A percentile compares a stretch with the other conserved stretches of the same genome.
Conservation (phyloP, 2,797 vertebrate species). For the Poecile montanus region DNA sequence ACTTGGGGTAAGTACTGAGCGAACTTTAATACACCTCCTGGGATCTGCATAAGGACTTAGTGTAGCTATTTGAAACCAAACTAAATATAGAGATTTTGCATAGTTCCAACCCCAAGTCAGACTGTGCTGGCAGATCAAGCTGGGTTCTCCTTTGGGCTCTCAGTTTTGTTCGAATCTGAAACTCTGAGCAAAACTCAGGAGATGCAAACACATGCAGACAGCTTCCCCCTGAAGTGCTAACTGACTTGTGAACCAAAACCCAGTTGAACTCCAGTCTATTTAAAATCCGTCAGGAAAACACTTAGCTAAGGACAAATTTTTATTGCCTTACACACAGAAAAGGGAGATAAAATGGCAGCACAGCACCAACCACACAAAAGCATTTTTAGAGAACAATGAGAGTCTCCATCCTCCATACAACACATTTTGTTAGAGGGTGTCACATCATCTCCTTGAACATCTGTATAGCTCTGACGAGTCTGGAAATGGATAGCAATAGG, state of each 20-base stretch:
- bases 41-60: slow-evolving; percentile 17
- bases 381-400: background rate
- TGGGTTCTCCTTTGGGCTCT: slow-evolving; percentile 26
- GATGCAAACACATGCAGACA: slow-evolving; percentile 38
- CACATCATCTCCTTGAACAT: background rate
- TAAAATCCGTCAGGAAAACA: background rate
- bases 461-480: background rate
- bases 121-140: slow-evolving; percentile 1
- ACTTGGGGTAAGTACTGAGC: background rate
- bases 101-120: slow-evolving; percentile 34
- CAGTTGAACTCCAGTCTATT: slow-evolving; percentile 41
- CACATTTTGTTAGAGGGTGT: background rate
- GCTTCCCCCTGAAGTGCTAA: slow-evolving; percentile 36
- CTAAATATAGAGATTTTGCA: slow-evolving; percentile 50
- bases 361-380: background rate
- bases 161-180: slow-evolving; percentile 26
- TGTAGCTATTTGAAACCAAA: slow-evolving; percentile 46
- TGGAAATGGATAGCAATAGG: background rate
- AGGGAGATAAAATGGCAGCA: background rate
- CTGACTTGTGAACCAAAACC: slow-evolving; percentile 44
- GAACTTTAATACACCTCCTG: slow-evolving; percentile 25
- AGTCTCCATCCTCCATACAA: background rate
- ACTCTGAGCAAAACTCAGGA: slow-evolving; percentile 23
- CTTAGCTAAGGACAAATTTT: slow-evolving; percentile 5
- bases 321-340: background rate